Evolutionary conservation across 2,113 vertebrate genomes (phyloP), one percentile per base, ranked within the genome.

Genomic region (Oostethus manadensis): DNA sequence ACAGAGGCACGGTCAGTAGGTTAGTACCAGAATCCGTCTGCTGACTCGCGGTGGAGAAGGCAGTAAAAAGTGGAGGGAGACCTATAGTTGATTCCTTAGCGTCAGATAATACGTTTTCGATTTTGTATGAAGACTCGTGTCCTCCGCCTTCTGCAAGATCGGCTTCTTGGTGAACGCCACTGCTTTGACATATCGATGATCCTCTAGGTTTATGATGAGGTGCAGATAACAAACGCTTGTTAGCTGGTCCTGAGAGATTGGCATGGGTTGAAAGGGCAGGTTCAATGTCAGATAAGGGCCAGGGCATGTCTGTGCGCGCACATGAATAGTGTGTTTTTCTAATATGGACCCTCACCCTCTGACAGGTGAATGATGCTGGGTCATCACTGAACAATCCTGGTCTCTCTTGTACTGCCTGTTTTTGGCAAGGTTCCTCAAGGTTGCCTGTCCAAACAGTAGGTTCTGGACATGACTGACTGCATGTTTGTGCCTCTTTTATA

Each of bases 261-360:
- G 26, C 29, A 33, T 33, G 29, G 5, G 29, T 33, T 14, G 13
- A 42, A 42, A 42, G 13, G 38, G 38, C 6, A 13, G 38, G 2
- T 42, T 13, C 38, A 42, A 13, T 42, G 38, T 42, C 38, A 42
- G 38, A 11, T 13, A 85, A 80, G n/a, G 85, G 86, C 84, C 84
- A 86, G 5, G 54, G 0, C 56, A 81, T 67, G 51, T 64, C 62
- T 8, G 86, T 78, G 44, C 86, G 85, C 26, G 85, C 85, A 66
- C 86, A 88, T 5, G 78, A 80, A 51, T 18, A 45, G 16, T 0
- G 0, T 0, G 4, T 38, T 70, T 65, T 61, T 20, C 48, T 64
- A 1, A 61, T 16, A 45, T 80, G 78, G 17, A 22, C 10, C 47
- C 56, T 78, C 8, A 65, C 82, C 65, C 86, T 79, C 48, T 86